Percentiles rank a stretch among this genome's conserved stretches.
These are phyloP conservation scores for Tringa solitaria DNA, from an alignment of 2,113 vertebrate genomes.

Conservation along the genomic window DNA sequence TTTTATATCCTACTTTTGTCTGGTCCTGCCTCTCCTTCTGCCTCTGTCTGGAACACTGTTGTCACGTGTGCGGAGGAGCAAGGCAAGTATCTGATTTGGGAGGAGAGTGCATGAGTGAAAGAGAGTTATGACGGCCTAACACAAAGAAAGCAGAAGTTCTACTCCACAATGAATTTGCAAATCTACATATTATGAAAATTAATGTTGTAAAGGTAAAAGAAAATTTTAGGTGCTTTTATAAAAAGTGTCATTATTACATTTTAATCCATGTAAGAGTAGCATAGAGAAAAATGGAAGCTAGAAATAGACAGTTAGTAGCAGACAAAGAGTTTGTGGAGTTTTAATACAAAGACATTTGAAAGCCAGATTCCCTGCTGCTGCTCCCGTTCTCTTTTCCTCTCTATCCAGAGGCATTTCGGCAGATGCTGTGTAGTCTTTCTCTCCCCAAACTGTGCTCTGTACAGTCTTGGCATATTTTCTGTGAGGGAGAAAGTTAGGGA, in stretches of 20 bases:
- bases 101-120: neutral
- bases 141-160: neutral
- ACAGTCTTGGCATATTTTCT: neutral
- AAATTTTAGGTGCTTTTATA: neutral
- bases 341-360: neutral
- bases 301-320: neutral
- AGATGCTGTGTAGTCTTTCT: neutral
- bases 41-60: neutral
- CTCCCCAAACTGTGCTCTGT: neutral
- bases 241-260: neutral
- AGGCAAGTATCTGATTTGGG: neutral
- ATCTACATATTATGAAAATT: neutral
- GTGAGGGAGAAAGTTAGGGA: neutral
- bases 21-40: neutral
- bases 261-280: neutral
- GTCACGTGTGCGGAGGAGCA: neutral
- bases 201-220: neutral
- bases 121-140: neutral
- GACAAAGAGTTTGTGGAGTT: neutral
- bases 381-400: neutral
- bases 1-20: neutral
- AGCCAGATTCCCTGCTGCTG: neutral
- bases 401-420: neutral
- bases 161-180: neutral
- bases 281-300: neutral